phyloP scores from a whole-genome alignment of 2,113 vertebrate genomes.

The Phocoena sinus region DNA sequence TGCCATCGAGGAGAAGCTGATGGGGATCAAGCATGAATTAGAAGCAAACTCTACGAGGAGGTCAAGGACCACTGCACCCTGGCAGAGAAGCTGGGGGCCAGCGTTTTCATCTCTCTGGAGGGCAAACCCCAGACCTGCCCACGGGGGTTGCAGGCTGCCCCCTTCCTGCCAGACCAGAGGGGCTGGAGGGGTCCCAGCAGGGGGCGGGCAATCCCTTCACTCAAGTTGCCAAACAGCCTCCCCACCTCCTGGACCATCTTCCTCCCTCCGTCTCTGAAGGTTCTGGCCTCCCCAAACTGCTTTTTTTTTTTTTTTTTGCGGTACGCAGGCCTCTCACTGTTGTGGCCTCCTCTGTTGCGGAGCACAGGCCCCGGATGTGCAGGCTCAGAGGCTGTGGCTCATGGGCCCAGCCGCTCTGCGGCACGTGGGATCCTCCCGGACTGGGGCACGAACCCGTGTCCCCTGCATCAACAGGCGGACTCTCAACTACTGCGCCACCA shows the following conservation, averaged over 20 bases:
- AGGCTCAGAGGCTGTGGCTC: too few species aligned
- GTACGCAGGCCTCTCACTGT: too few species aligned
- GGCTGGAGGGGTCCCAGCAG: conserved; percentile 64
- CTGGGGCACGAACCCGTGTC: too few species aligned
- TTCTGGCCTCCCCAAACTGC: conserved; percentile 58
- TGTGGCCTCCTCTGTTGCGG: too few species aligned
- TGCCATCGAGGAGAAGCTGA: conserved; percentile 90
- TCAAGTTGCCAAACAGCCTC: conserved; percentile 70
- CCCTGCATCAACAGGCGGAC: too few species aligned
- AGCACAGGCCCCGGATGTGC: too few species aligned
- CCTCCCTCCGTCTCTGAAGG: conserved; percentile 17
- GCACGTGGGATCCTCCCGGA: too few species aligned
- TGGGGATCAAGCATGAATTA: conserved; percentile 92
- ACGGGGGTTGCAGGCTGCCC: conserved; percentile 72
- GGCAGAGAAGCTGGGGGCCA: conserved; percentile 88
- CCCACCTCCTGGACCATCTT: conserved; percentile 38
- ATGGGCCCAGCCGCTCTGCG: accelerated
- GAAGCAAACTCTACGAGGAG: conserved; percentile 89
- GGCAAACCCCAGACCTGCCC: conserved; percentile 80
- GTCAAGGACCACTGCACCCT: conserved; percentile 87
- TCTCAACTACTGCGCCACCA: too few species aligned
- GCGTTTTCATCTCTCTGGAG: conserved; percentile 85
- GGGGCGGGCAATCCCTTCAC: conserved; percentile 58
- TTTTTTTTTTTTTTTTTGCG: background rate
- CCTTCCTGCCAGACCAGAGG: conserved; percentile 64